Base-by-base conservation (phyloP, 2,888 invertebrate species). In the Thymelicus acteon region DNA sequence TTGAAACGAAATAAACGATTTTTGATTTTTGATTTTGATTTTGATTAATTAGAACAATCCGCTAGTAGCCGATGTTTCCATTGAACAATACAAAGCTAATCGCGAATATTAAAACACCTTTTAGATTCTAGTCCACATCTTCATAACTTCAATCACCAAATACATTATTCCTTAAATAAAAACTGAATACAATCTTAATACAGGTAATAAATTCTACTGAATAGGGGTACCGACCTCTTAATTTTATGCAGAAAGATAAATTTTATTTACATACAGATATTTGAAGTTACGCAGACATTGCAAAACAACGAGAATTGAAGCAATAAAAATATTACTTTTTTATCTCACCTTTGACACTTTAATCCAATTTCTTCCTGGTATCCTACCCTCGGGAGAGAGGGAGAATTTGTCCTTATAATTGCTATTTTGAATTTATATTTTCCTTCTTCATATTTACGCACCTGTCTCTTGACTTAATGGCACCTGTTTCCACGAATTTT, bases 281-380 rank as follows among this genome's bases (percentile, higher is more conserved):
- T 76, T 90, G 91, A 92, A 83, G 85, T 80, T 88, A 80, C 80
- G 82, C 92, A 93, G 91, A 89, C 88, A 83, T 85, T 79, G 85
- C 83, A 77, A 78, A 85, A 87, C 82, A 88, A 86, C 86, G 86
- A 88, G 84, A 87, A 88, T 87, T 86, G 37, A 39, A 70, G 58
- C 58, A 57, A 60, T 60, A 70, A 54, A 69, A 63, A 79, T 85
- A 80, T 82, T 78, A 91, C n/a, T 92, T 93, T 52, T 92, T 92
- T 92, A 92, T 93, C 90, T 91, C 89, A 93, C 91, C 93, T 93
- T 93, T 93, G 93, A 93, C 92, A 93, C 85, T 92, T 92, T 92
- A 93, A 93, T 93, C 92, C 90, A 93, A 93, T 93, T 93, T 92
- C 91, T 91, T 92, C 83, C 87, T 89, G 89, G 83, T 85, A 91